phyloP scores from a whole-genome alignment of 2,888 invertebrate species.

The Pristionchus fissidentatus region DNA sequence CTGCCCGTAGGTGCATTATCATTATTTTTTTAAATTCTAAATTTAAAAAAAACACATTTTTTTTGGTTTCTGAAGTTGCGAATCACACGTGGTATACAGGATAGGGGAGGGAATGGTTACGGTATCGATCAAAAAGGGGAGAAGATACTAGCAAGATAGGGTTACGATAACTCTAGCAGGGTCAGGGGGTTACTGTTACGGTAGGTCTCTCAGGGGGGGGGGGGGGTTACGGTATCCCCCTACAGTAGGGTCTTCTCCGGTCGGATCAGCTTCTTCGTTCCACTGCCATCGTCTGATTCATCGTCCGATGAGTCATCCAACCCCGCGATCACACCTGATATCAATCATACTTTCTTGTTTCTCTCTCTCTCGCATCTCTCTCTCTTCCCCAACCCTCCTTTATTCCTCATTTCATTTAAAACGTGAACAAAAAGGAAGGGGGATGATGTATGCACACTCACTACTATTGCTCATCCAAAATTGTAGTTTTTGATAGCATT shows the following conservation, averaged over 20 bases:
- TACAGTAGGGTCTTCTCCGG: constrained; percentile 55
- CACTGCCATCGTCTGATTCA: constrained; percentile 48
- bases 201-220: no score
- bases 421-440: background rate
- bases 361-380: no score
- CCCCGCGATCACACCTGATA: constrained; percentile 37
- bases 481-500: background rate
- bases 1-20: background rate
- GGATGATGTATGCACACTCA: background rate
- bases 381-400: background rate
- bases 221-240: background rate
- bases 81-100: no score
- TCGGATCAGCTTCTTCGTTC: constrained; percentile 47
- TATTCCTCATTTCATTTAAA: constrained; percentile 5
- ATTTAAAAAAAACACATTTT: no score
- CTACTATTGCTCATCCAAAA: background rate
- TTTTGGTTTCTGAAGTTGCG: no score
- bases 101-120: background rate
- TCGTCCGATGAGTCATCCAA: constrained; percentile 50
- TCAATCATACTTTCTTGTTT: background rate
- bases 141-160: no score
- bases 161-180: no score
- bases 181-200: no score
- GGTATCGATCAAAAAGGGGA: background rate
- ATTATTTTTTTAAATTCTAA: no score